Percentiles rank a stretch among this genome's conserved stretches.
These are phyloP conservation scores for Bombus picipes DNA, from an alignment of 1,140 invertebrate species.

Conservation along the genomic window DNA sequence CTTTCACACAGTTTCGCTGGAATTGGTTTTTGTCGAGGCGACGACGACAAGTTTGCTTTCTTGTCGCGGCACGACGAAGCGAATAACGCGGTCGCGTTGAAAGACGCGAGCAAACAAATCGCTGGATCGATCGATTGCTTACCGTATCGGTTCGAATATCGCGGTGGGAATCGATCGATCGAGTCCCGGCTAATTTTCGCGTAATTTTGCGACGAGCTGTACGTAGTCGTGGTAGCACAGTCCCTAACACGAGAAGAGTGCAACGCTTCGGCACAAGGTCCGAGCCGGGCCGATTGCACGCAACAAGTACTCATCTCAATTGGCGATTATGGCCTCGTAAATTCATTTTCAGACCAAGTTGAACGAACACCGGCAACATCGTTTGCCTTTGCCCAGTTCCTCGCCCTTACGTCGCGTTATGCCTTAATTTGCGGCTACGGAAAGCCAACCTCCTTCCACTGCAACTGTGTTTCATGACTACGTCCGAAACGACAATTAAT, in stretches of 20 bases:
- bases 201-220: constrained; percentile 53
- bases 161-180: constrained; percentile 8
- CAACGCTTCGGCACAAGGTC: constrained; percentile 64
- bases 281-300: constrained; percentile 52
- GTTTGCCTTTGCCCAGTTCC: not conserved
- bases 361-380: constrained; percentile 60
- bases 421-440: constrained; percentile 63
- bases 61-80: not conserved
- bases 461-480: constrained; percentile 4
- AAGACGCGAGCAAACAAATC: not conserved
- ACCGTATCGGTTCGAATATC: constrained; percentile 35
- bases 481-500: not conserved
- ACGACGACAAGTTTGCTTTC: constrained; percentile 3
- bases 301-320: constrained; percentile 71
- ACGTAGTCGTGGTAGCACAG: not conserved
- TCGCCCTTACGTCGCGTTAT: constrained; percentile 34
- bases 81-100: not conserved
- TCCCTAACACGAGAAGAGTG: constrained; percentile 53
- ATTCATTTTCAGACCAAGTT: constrained; percentile 76
- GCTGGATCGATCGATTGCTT: not conserved
- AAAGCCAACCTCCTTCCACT: not conserved
- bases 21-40: not conserved
- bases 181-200: constrained; percentile 30
- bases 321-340: constrained; percentile 75
- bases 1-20: not conserved